These are phyloP conservation scores for Microtus montanus DNA, from an alignment of 2,113 vertebrate species.

Conservation along the genomic window DNA sequence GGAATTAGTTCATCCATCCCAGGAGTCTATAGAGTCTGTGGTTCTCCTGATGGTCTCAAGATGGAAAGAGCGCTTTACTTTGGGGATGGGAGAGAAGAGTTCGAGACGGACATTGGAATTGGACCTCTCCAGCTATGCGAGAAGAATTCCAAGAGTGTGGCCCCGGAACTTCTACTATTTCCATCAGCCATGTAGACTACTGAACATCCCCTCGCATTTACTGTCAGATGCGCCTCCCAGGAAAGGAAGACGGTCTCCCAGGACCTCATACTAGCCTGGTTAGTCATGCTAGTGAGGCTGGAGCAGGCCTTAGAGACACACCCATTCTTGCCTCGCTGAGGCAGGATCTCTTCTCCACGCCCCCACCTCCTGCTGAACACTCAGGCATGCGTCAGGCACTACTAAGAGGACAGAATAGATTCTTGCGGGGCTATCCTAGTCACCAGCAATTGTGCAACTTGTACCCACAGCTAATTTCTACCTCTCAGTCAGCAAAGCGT, in stretches of 20 bases:
- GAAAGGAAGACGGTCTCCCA: neutral
- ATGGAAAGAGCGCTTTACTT: neutral
- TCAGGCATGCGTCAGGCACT: neutral
- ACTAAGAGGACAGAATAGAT: neutral
- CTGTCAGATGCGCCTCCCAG: neutral
- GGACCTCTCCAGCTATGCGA: neutral
- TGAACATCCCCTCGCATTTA: neutral
- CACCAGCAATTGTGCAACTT: constrained; percentile 25
- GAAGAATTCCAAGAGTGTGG: neutral
- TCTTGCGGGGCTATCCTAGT: neutral
- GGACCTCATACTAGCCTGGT: neutral
- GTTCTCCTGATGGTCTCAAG: neutral
- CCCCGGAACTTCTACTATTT: neutral
- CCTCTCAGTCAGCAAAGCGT: neutral
- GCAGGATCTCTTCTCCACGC: neutral
- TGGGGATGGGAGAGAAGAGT: neutral
- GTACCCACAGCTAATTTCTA: neutral
- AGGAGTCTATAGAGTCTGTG: neutral
- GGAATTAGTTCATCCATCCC: neutral
- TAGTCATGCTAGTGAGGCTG: neutral
- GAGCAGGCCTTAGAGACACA: neutral
- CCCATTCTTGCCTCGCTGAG: neutral
- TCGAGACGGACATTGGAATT: neutral
- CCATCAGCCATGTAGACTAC: neutral
- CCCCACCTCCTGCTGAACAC: neutral